Evolutionary conservation across 1,140 invertebrate species (phyloP), one percentile per base, ranked within the genome.

Genomic region (Frieseomelitta varia): DNA sequence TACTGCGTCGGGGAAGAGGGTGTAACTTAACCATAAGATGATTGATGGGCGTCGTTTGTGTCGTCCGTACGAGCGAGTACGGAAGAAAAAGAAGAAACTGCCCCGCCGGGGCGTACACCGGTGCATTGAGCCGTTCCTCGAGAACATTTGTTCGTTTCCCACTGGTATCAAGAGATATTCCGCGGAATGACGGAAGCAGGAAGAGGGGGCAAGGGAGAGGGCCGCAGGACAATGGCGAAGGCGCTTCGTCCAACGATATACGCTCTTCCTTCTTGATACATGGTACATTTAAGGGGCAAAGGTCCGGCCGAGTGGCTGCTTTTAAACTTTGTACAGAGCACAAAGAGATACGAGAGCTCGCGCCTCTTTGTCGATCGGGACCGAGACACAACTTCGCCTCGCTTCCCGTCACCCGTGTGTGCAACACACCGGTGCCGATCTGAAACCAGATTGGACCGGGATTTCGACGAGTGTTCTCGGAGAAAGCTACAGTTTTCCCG

Each of bases 111-210:
- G n/a, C 34, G 67, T 82, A 88, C 80, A 58, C 17, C 17, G 17
- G 15, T 73, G 79, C 79, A 85, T 85, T 68, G 79, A 83, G 86
- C 55, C 81, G 67, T 85, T 89, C 81, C 82, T 89, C 81, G 84
- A 55, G 65, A 86, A 90, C 90, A 91, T 91, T 91, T 91, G 90
- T 89, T 72, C 87, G 74, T 72, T 91, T 90, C 90, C 87, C 90
- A 91, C 90, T 86, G 86, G 90, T 91, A 91, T 91, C 90, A 89
- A 89, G 85, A 87, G 90, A 88, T 91, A 90, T 89, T 84, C 71
- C 81, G 67, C 74, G 77, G 81, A 90, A 88, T 89, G 90, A 91
- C 90, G 55, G 55, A 8, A 14, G 17, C 15, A 2, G 0, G 14
- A 1, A 4, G 55, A 1, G 17, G 53, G 6, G 39, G 30, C 30